These are phyloP conservation scores for Campylomormyrus tamandua DNA, from an alignment of 2,113 vertebrate genomes.

Conservation along the genomic window DNA sequence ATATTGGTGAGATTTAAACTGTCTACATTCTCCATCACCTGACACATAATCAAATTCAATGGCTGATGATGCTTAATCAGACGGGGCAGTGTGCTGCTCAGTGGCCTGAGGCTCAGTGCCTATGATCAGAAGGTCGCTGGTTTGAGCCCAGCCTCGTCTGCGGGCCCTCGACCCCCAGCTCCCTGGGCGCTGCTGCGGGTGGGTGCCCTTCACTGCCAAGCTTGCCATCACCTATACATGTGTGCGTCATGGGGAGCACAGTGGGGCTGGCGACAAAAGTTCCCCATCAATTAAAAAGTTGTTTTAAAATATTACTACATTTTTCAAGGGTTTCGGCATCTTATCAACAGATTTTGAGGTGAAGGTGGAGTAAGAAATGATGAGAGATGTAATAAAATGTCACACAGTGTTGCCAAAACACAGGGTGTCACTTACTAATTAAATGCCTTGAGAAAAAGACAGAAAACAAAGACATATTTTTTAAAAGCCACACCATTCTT, in stretches of 20 bases:
- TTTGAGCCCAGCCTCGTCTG: background rate
- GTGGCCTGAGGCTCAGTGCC: background rate
- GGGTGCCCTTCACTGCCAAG: background rate
- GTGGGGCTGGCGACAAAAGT: background rate
- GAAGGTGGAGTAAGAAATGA: background rate
- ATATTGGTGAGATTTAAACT: background rate
- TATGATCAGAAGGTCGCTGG: background rate
- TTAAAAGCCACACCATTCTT: background rate
- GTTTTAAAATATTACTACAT: background rate
- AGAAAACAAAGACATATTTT: background rate
- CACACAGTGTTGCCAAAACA: background rate
- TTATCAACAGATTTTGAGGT: background rate
- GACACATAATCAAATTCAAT: background rate
- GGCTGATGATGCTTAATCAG: background rate
- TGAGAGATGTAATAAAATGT: background rate
- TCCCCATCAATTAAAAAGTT: background rate
- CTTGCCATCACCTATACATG: background rate
- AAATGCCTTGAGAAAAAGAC: background rate
- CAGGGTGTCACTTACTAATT: background rate
- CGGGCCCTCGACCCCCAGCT: background rate
- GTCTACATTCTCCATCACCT: background rate
- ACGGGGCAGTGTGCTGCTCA: background rate
- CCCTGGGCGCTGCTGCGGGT: background rate
- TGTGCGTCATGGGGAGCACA: background rate
- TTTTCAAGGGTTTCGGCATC: background rate